Percentiles rank a stretch among this genome's conserved stretches.
Evolutionary conservation across 35 echinoderm and acorn worm genomes (phyloP).

Genomic region (Acanthaster planci): DNA sequence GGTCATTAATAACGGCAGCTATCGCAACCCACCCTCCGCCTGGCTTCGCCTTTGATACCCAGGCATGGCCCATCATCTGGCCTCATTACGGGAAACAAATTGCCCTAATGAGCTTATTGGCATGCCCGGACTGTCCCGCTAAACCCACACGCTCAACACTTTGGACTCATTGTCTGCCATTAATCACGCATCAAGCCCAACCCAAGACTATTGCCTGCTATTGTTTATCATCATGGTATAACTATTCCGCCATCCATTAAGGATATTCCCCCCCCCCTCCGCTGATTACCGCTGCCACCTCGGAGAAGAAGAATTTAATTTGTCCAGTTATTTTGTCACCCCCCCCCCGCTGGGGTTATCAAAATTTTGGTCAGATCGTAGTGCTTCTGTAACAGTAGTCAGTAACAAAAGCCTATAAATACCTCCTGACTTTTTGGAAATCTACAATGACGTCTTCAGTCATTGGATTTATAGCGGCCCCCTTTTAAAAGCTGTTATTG

Average conservation of each 20-base stretch:
- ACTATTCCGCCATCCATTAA: too few relatives aligned
- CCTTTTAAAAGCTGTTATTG: background rate
- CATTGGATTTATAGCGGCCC: slow-evolving; percentile 6
- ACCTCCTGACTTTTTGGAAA: background rate
- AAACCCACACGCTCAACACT: slow-evolving; percentile 13
- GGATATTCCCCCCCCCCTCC: too few relatives aligned
- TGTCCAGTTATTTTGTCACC: too few relatives aligned
- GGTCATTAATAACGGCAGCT: slow-evolving; percentile 7
- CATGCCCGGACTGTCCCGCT: background rate
- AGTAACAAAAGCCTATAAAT: background rate
- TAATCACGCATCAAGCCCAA: slow-evolving; percentile 7
- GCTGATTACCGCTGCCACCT: too few relatives aligned
- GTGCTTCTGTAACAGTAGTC: too few relatives aligned
- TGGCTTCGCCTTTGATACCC: slow-evolving; percentile 4
- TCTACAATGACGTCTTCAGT: background rate
- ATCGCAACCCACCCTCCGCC: background rate
- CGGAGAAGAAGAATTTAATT: too few relatives aligned
- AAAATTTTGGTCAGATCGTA: too few relatives aligned
- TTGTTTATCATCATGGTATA: background rate
- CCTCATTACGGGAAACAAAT: slow-evolving; percentile 16
- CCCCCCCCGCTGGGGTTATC: too few relatives aligned
- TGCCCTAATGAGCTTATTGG: background rate
- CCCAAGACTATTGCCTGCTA: background rate
- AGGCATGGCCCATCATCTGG: background rate
- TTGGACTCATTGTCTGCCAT: slow-evolving; percentile 6